These are phyloP conservation scores for Neogale vison DNA, from an alignment of 2,113 vertebrate species.

Conservation along the genomic window DNA sequence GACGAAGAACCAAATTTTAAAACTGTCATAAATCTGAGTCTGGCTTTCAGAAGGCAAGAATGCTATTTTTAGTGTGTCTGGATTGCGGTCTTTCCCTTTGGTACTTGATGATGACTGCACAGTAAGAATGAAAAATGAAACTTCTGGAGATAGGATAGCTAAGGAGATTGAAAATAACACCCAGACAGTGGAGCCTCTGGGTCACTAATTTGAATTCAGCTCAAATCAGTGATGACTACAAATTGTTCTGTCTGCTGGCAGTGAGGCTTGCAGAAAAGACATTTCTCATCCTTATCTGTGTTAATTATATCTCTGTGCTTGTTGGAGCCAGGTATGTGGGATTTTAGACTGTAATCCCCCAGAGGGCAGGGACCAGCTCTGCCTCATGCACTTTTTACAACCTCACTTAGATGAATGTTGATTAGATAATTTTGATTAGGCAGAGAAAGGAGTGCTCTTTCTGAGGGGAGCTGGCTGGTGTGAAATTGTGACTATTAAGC, in stretches of 20 bases:
- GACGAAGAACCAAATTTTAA: slow-evolving; percentile 74
- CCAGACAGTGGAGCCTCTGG: slow-evolving; percentile 65
- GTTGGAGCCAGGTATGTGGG: not conserved
- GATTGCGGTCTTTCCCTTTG: slow-evolving; percentile 74
- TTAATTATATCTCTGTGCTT: slow-evolving; percentile 57
- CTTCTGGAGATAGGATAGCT: slow-evolving; percentile 74
- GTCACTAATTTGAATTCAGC: slow-evolving; percentile 79
- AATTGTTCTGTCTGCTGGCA: slow-evolving; percentile 66
- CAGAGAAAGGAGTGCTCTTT: slow-evolving; percentile 34
- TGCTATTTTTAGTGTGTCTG: slow-evolving; percentile 79
- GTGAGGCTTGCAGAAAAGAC: slow-evolving; percentile 57
- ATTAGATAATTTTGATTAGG: slow-evolving; percentile 52
- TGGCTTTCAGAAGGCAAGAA: slow-evolving; percentile 78
- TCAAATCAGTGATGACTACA: slow-evolving; percentile 75
- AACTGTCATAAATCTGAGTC: slow-evolving; percentile 79
- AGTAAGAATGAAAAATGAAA: slow-evolving; percentile 82
- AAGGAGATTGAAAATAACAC: slow-evolving; percentile 79
- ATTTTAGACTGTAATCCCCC: slow-evolving; percentile 53
- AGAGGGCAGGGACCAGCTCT: slow-evolving; percentile 54
- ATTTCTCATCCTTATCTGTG: slow-evolving; percentile 62
- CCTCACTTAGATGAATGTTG: not conserved
- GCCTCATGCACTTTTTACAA: not conserved
- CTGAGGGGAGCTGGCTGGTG: not conserved
- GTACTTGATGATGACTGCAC: slow-evolving; percentile 77
- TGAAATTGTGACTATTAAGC: slow-evolving; percentile 48